phyloP scores from a whole-genome alignment of 2,113 vertebrate species.

The Dipodomys spectabilis region DNA sequence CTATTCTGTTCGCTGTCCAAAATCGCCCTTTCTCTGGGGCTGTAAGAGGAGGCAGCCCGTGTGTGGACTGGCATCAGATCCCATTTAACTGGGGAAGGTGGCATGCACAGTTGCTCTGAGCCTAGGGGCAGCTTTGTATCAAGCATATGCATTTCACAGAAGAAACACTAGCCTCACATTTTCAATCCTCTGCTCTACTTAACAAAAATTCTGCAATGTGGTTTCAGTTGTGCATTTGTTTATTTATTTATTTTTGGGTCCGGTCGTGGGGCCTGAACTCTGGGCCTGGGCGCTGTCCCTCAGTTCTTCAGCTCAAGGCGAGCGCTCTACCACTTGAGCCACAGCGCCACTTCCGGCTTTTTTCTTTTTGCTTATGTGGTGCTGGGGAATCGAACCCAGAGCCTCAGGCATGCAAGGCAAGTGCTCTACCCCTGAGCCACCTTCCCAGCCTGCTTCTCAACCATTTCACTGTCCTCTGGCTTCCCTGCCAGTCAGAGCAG shows the following conservation, averaged over 20 bases:
- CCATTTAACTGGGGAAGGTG: conserved; percentile 63
- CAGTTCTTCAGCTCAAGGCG: no score
- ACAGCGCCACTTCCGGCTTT: no score
- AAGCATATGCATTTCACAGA: conserved; percentile 50
- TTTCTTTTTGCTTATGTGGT: no score
- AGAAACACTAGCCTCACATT: conserved; percentile 34
- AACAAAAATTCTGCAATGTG: conserved; percentile 62
- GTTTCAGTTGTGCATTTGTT: conserved; percentile 72
- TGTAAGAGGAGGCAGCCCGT: conserved; percentile 40
- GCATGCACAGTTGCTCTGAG: conserved; percentile 57
- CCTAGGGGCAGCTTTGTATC: conserved; percentile 71
- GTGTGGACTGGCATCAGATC: conserved; percentile 62
- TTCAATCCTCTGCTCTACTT: conserved; percentile 56
- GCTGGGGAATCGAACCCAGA: no score
- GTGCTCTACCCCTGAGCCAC: no score
- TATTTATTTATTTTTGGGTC: neutral
- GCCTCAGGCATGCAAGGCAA: no score
- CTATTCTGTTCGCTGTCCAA: conserved; percentile 70
- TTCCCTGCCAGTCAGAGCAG: neutral
- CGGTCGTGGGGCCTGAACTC: no score
- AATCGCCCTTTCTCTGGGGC: conserved; percentile 69
- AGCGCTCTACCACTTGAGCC: no score
- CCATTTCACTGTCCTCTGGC: neutral
- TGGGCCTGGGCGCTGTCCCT: no score
- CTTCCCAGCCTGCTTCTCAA: neutral